These are phyloP conservation scores for Nannoperca australis DNA, from an alignment of 2,797 vertebrate genomes.

Conservation along the genomic window DNA sequence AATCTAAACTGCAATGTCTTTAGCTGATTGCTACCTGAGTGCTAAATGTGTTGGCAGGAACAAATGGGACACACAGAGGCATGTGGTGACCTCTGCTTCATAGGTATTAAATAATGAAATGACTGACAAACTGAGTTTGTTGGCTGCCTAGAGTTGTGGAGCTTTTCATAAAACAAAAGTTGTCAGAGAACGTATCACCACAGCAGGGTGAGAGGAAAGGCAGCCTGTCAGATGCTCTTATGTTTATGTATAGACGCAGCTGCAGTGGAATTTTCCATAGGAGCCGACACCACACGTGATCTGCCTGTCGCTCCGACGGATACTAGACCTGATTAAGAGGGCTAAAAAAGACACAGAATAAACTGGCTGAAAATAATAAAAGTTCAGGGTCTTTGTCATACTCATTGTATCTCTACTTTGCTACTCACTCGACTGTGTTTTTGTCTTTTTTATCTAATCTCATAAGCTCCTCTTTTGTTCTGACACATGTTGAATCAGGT, in stretches of 20 bases:
- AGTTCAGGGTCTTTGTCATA: background rate
- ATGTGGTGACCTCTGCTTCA: background rate
- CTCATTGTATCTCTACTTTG: background rate
- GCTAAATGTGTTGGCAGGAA: background rate
- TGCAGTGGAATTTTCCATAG: conserved; percentile 79
- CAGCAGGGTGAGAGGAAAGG: conserved; percentile 29
- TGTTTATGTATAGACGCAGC: conserved; percentile 65
- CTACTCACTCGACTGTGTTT: background rate
- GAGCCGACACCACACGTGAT: conserved; percentile 20
- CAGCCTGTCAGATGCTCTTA: conserved; percentile 13
- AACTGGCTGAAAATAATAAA: background rate
- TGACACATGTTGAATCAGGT: background rate
- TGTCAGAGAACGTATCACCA: conserved; percentile 9
- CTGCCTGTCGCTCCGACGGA: conserved; percentile 13
- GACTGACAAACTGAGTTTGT: background rate
- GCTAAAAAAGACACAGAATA: background rate
- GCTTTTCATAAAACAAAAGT: background rate
- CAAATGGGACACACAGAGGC: background rate
- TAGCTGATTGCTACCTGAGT: background rate
- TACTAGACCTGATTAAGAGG: conserved; percentile 1
- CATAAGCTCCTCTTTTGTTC: background rate
- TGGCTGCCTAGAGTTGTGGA: background rate
- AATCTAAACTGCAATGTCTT: background rate
- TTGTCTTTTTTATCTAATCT: background rate
- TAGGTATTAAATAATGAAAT: background rate